Evolutionary conservation across 2,113 vertebrate genomes (phyloP).

Genomic region (Hippocampus guttulatus): DNA sequence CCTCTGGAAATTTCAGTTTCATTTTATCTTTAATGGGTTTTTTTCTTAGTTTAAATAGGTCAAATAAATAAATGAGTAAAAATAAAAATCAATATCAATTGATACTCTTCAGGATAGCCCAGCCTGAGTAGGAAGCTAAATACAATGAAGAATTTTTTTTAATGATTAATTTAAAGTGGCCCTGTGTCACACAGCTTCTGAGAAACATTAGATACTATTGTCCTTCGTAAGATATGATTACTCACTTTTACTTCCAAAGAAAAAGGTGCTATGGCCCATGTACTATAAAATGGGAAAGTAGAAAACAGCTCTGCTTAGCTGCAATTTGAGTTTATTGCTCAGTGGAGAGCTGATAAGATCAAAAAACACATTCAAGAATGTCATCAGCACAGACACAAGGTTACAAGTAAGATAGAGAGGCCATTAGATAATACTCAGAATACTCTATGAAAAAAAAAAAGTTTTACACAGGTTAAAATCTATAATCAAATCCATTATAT

Average conservation of each 20-base stretch:
- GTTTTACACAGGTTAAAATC: no score
- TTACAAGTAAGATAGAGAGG: background rate
- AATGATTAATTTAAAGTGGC: background rate
- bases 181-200: constrained; percentile 3
- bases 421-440: background rate
- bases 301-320: background rate
- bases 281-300: background rate
- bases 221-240: background rate
- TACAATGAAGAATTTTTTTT: background rate
- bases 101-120: no score
- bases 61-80: no score
- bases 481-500: background rate
- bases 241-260: background rate
- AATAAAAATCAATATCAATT: no score
- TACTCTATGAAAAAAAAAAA: background rate
- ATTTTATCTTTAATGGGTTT: no score
- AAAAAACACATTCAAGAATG: background rate
- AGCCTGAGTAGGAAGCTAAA: background rate
- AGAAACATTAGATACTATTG: background rate
- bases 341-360: background rate
- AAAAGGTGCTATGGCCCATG: background rate
- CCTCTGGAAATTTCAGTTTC: no score
- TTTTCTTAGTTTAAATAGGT: no score
- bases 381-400: background rate
- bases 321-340: background rate